phyloP scores from a whole-genome alignment of 2,113 vertebrate species.

The Gila orcuttii region DNA sequence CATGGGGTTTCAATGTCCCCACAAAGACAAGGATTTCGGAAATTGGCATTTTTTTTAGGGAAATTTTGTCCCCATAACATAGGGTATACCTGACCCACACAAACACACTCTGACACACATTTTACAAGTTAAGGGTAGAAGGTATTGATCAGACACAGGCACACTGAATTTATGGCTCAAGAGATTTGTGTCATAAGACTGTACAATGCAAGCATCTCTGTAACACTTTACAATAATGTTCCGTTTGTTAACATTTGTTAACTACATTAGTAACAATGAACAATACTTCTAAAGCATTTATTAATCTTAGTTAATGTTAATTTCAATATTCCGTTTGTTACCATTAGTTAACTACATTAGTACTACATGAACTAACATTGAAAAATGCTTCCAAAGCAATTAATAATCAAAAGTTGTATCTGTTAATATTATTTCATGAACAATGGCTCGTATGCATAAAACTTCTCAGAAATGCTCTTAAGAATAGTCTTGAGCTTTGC shows the following conservation, averaged over 20 bases:
- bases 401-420: no score
- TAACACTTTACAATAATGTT: neutral
- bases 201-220: neutral
- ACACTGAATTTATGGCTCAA: conserved; percentile 8
- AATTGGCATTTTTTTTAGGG: no score
- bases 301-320: neutral
- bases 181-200: conserved; percentile 15
- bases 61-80: no score
- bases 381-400: no score
- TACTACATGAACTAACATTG: no score
- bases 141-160: neutral
- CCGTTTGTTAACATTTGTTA: neutral
- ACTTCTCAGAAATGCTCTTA: no score
- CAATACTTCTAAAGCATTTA: neutral
- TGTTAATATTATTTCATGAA: no score
- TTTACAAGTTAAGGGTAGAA: conserved; percentile 9
- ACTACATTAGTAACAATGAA: neutral
- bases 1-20: no score
- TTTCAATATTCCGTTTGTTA: neutral
- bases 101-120: conserved; percentile 33
- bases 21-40: no score
- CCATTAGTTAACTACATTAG: no score
- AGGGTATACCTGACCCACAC: neutral
- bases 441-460: no score
- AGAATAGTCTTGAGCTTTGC: no score